Conservation (phyloP, 1,140 invertebrate genomes). For the Achroia grisella region DNA sequence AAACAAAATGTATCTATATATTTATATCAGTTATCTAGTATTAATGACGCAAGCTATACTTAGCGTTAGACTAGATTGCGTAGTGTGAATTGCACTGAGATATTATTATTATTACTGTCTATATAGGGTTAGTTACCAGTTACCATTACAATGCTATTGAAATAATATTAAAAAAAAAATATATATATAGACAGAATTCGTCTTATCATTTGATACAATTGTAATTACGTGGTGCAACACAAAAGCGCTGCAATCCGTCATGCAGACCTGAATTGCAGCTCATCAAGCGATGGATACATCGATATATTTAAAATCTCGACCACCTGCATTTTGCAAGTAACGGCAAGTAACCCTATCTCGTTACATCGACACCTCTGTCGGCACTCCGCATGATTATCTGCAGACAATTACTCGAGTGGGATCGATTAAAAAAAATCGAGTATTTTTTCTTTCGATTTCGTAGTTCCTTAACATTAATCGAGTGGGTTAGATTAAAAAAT, state of each 20-base stretch:
- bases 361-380: conserved; percentile 48
- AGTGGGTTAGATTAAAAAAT: conserved; percentile 29
- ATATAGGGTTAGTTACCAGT: too few relatives aligned
- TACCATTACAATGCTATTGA: too few relatives aligned
- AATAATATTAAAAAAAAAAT: too few relatives aligned
- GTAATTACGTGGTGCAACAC: not conserved
- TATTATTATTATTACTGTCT: too few relatives aligned
- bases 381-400: conserved; percentile 22
- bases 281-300: conserved; percentile 17
- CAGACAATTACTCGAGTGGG: conserved; percentile 34
- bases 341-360: conserved; percentile 38
- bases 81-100: too few relatives aligned
- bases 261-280: conserved; percentile 21
- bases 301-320: conserved; percentile 36
- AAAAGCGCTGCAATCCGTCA: conserved; percentile 18
- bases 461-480: too few relatives aligned
- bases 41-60: too few relatives aligned
- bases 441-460: conserved; percentile 32
- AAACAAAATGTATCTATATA: too few relatives aligned
- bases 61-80: too few relatives aligned
- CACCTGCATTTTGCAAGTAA: conserved; percentile 56
- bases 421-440: conserved; percentile 35
- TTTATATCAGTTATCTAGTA: too few relatives aligned
- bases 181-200: too few relatives aligned
- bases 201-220: not conserved